Base-by-base conservation (phyloP, 2,888 invertebrate species). In the Patella caerulea region DNA sequence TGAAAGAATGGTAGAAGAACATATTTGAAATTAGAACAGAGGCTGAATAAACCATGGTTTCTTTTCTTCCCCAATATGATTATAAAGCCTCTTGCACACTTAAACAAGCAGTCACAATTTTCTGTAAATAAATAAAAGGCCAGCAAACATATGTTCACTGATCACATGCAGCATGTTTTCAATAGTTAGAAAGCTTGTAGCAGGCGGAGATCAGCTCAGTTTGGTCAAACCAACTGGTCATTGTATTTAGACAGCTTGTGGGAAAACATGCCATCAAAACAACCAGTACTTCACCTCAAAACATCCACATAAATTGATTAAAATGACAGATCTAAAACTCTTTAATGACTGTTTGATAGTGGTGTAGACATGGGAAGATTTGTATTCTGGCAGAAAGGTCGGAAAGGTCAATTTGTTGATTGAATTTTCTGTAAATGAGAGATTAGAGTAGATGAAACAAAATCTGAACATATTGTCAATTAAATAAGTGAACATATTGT, bases 181-280 rank as follows among this genome's bases (percentile, higher is more conserved):
- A 19, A 65, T 65, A 24, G 65, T 65, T 65, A 24, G 65, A 65
- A 24, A 65, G 65, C 65, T 24, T 65, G 65, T 65, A 65, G 65
- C 24, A 24, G 24, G 65, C 19, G 65, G 24, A 65, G 24, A 24
- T 14, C 24, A 11, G 65, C 65, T 65, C 24, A 24, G 12, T 65
- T 65, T 65, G 65, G 65, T 65, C 65, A 65, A 24, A 65, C 24
- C 65, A 24, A 24, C 19, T 65, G 65, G 65, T 65, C 65, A 65
- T 24, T 45, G 19, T 65, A 65, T 65, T 65, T 65, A 65, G 19
- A 65, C 65, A 65, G 65, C 65, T 65, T 65, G 65, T 65, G 65
- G 24, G 65, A 65, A 65, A 19, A 24, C 19, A 24, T 65, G 65
- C 19, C 65, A 65, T 11, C 19, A 65, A 65, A 24, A 24, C 19